A percentile compares a stretch with the other conserved stretches of the same genome.
phyloP scores from a whole-genome alignment of 2,888 invertebrate genomes.

The Congeria kusceri region DNA sequence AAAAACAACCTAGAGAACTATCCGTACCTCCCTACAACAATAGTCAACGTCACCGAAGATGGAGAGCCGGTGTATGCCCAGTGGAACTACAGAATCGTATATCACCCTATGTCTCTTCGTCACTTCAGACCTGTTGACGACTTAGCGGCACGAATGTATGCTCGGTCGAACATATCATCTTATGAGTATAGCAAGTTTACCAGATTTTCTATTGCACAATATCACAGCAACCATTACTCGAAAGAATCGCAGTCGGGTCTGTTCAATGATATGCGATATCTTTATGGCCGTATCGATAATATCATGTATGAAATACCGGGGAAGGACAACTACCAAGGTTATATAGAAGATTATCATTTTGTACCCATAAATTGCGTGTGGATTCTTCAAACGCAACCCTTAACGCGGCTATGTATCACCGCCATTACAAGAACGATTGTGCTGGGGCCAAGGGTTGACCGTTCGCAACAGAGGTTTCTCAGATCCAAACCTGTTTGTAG shows the following conservation, averaged over 20 bases:
- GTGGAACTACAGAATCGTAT: slow-evolving; percentile 77
- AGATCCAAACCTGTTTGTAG: slow-evolving; percentile 59
- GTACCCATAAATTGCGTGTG: slow-evolving; percentile 34
- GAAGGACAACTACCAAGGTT: slow-evolving; percentile 46
- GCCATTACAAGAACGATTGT: slow-evolving; percentile 43
- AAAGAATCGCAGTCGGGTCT: slow-evolving; percentile 9
- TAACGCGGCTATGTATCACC: slow-evolving; percentile 48
- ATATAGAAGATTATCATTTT: slow-evolving; percentile 36
- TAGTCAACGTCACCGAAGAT: too few relatives aligned
- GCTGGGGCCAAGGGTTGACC: too few relatives aligned
- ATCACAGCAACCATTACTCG: slow-evolving; percentile 10
- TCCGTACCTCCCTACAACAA: slow-evolving; percentile 76
- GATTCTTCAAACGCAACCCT: too few relatives aligned
- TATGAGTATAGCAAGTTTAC: too few relatives aligned
- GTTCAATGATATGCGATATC: slow-evolving; percentile 2
- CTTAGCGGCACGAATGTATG: slow-evolving; percentile 62
- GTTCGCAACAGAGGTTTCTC: slow-evolving; percentile 58
- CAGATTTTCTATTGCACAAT: slow-evolving; percentile 50
- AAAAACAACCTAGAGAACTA: slow-evolving; percentile 74
- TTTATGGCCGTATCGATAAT: slow-evolving; percentile 32
- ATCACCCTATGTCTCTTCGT: slow-evolving; percentile 69
- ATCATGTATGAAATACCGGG: too few relatives aligned
- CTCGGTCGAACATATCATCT: slow-evolving; percentile 29
- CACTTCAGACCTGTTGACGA: slow-evolving; percentile 71
- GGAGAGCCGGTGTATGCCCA: slow-evolving; percentile 69